Base-by-base conservation (phyloP, 2,113 vertebrate species). In the Butorides virescens region DNA sequence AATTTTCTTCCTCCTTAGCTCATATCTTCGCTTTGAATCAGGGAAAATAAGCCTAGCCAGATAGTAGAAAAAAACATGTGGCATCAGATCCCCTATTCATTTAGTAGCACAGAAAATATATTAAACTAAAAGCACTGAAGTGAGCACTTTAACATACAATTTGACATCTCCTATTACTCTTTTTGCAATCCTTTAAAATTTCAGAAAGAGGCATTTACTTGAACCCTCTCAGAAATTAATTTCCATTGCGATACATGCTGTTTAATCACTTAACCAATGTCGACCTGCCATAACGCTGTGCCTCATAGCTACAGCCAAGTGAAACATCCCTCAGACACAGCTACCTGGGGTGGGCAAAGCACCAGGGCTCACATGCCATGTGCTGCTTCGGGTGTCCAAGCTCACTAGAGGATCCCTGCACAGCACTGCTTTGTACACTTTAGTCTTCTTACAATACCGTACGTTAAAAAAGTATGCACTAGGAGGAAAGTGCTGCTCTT, bases 341-440 rank as follows among this genome's bases (percentile, higher is more conserved):
- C 52, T 29, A 7, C 65, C 58, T 21, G 37, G n/a, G 37, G 70
- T 85, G 55, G 55, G 20, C 67, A 76, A 26, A 70, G 49, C 68
- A 39, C n/a, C 78, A 62, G 39, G 23, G 17, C 68, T 74, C 59
- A 63, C 32, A 12, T 1, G 0, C 18, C 11, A 0, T 13, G 52
- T 23, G 49, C 73, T 78, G 2, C 79, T 77, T 25, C 50, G 39
- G 75, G 66, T 25, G 26, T n/a, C 55, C 0, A 1, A 56, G 65
- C 52, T 90, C 5, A 1, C 49, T 27, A 13, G 6, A 42, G 10
- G 39, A 61, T 34, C 62, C 39, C 53, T 52, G 47, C 61, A 20
- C 56, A 25, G 18, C 49, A 39, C 30, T 0, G 0, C 34, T 13
- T 4, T 15, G 27, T 44, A n/a, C 46, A 27, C 58, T 85, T 81